Evolutionary conservation across 2,888 invertebrate species (phyloP).

Genomic region (Pollenia griseotomentosa): DNA sequence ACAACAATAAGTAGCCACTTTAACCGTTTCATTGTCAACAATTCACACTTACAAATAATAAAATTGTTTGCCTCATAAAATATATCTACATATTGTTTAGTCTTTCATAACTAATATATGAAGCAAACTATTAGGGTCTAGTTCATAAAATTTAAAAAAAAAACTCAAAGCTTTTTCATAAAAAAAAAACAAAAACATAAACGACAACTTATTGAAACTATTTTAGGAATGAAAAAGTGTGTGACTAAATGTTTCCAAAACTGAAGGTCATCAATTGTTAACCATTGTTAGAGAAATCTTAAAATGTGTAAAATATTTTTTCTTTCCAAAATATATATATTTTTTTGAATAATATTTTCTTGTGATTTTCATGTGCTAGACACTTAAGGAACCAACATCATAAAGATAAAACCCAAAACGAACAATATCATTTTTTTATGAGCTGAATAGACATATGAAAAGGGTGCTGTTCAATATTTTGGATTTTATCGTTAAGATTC

Average conservation of each 20-base stretch:
- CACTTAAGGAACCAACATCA: slow-evolving; percentile 44
- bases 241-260: slow-evolving; percentile 20
- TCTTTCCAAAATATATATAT: too few species aligned
- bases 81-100: neutral
- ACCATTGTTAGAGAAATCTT: slow-evolving; percentile 6
- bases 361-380: slow-evolving; percentile 6
- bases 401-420: slow-evolving; percentile 11
- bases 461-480: neutral
- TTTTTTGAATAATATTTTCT: neutral
- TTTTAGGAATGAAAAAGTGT: too few species aligned
- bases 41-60: neutral
- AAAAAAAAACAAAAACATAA: too few species aligned
- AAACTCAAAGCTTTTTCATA: neutral
- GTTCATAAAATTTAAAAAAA: neutral
- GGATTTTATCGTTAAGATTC: neutral
- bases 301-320: neutral
- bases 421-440: slow-evolving; percentile 10
- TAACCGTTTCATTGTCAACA: slow-evolving; percentile 10
- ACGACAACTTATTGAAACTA: too few species aligned
- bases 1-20: neutral
- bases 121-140: slow-evolving; percentile 18
- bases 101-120: neutral
- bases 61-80: slow-evolving; percentile 6
- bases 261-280: slow-evolving; percentile 48
- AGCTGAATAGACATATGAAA: slow-evolving; percentile 21